Percentiles rank a stretch among this genome's conserved stretches.
These are phyloP conservation scores for Myotis brandtii DNA, from an alignment of 2,113 vertebrate species.

Conservation along the genomic window DNA sequence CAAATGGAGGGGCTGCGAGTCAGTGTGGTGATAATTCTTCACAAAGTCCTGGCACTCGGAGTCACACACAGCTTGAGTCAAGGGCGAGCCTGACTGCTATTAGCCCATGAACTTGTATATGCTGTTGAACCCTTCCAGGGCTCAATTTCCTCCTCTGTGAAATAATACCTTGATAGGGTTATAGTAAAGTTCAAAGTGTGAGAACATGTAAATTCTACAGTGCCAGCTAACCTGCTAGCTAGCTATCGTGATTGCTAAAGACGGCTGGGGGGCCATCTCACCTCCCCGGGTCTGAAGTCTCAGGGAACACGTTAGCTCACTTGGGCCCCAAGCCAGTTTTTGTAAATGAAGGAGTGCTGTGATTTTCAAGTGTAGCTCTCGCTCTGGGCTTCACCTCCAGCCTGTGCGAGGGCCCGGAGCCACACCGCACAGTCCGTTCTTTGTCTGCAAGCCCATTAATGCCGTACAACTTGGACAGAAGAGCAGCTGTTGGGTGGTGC, in stretches of 20 bases:
- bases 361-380: background rate
- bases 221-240: background rate
- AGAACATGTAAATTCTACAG: background rate
- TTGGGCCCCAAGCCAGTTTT: background rate
- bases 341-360: background rate
- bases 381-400: background rate
- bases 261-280: background rate
- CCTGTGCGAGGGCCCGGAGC: background rate
- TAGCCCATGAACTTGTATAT: background rate
- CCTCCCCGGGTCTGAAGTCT: background rate
- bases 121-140: background rate
- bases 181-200: background rate
- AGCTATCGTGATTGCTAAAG: background rate
- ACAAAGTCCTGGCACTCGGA: background rate
- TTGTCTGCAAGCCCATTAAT: conserved; percentile 75
- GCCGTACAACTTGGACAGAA: conserved; percentile 34
- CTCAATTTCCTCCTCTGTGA: background rate
- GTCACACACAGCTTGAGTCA: background rate
- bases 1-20: background rate
- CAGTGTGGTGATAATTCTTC: background rate
- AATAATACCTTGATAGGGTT: background rate
- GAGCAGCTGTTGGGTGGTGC: conserved; percentile 69
- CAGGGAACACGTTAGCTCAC: background rate
- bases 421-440: conserved; percentile 60
- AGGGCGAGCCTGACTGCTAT: background rate